Conservation (phyloP, 2,113 vertebrate species). For the Gallinago media region DNA sequence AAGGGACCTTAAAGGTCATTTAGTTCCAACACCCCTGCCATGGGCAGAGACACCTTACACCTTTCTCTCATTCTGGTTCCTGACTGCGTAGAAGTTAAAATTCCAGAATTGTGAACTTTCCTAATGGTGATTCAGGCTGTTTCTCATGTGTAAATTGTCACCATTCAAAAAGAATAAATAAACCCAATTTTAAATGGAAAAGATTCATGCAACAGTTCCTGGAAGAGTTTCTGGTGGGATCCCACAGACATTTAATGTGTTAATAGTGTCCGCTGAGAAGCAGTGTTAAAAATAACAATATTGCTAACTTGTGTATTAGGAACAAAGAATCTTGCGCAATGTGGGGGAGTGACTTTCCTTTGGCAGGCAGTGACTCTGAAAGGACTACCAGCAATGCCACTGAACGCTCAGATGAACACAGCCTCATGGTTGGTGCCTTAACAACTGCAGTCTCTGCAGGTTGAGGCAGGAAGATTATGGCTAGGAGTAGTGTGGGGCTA, state of each 20-base stretch:
- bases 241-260: neutral
- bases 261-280: neutral
- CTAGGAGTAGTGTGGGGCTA: rapidly evolving
- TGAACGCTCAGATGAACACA: neutral
- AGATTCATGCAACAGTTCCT: neutral
- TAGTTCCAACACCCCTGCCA: neutral
- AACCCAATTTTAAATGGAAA: neutral
- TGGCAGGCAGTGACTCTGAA: neutral
- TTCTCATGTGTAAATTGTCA: neutral
- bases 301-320: neutral
- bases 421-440: rapidly evolving
- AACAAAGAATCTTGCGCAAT: neutral
- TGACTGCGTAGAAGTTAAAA: neutral
- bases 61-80: neutral
- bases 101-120: neutral
- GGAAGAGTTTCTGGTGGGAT: neutral
- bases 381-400: neutral
- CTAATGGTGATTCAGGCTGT: neutral
- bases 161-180: neutral
- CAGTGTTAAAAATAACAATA: neutral
- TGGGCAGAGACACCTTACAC: neutral
- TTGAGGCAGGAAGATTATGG: rapidly evolving
- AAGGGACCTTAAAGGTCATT: neutral
- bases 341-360: neutral
- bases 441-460: neutral